A percentile compares a stretch with the other conserved stretches of the same genome.
Evolutionary conservation across 2,888 invertebrate genomes (phyloP).

Genomic region (Campoplex capitator): DNA sequence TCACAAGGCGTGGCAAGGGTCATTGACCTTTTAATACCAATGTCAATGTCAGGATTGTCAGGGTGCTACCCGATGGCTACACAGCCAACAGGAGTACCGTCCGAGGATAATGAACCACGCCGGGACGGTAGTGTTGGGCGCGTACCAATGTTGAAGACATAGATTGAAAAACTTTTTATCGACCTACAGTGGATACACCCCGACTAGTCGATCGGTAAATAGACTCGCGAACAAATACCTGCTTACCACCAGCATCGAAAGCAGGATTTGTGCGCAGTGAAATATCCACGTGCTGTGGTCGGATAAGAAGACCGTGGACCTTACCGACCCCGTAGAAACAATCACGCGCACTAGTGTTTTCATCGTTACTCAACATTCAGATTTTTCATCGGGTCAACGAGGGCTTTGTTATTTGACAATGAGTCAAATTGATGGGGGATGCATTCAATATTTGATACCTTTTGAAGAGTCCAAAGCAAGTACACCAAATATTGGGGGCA

Average conservation of each 20-base stretch:
- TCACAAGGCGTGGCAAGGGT: constrained; percentile 79
- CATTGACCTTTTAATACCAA: constrained; percentile 79
- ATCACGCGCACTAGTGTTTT: background rate
- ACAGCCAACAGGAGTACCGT: constrained; percentile 26
- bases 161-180: background rate
- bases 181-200: constrained; percentile 13
- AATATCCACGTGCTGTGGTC: constrained; percentile 36
- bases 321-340: constrained; percentile 48
- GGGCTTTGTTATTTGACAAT: no score
- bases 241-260: constrained; percentile 46
- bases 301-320: constrained; percentile 21
- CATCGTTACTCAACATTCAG: no score
- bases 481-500: no score
- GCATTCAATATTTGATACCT: no score
- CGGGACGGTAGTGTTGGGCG: background rate
- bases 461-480: no score
- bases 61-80: background rate
- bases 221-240: constrained; percentile 36
- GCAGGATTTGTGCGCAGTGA: background rate
- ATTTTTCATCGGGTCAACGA: no score
- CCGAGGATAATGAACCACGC: background rate
- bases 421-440: no score
- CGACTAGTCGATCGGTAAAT: background rate
- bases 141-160: background rate
- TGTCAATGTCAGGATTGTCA: constrained; percentile 81